Percentiles rank a stretch among this genome's conserved stretches.
These are phyloP conservation scores for Fragum fragum DNA, from an alignment of 2,888 invertebrate species.

Conservation along the genomic window DNA sequence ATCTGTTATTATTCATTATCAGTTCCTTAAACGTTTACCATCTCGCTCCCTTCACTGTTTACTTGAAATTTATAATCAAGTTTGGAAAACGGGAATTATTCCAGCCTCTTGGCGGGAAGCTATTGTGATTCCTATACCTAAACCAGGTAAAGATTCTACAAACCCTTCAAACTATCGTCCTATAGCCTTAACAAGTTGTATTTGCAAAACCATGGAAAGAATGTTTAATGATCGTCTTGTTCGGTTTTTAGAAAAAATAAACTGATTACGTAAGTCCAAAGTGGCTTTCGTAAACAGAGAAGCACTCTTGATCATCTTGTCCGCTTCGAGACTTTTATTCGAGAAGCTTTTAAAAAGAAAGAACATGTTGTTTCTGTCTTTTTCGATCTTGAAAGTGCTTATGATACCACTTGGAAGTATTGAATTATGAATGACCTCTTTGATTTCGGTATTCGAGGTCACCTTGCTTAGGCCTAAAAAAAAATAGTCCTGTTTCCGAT, in stretches of 20 bases:
- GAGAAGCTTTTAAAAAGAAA: no score
- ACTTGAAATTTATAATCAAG: conserved; percentile 40
- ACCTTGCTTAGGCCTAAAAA: no score
- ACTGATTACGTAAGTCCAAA: conserved; percentile 52
- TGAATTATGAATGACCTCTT: conserved; percentile 41
- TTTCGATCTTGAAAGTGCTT: conserved; percentile 34
- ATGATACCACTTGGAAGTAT: no score
- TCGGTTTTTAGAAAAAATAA: conserved; percentile 64
- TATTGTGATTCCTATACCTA: conserved; percentile 58
- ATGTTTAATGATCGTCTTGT: conserved; percentile 70
- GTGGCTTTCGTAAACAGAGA: conserved; percentile 57
- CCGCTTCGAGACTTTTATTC: conserved; percentile 61
- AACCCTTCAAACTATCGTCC: conserved; percentile 71
- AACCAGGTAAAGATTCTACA: conserved; percentile 59
- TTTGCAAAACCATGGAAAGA: conserved; percentile 73
- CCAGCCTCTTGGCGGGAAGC: conserved; percentile 55
- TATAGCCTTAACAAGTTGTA: conserved; percentile 74
- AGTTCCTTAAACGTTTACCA: conserved; percentile 30
- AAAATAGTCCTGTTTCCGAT: no score
- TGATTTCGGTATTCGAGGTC: conserved; percentile 32
- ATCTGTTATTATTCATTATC: conserved; percentile 29
- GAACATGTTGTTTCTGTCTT: conserved; percentile 64
- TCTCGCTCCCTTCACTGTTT: background rate
- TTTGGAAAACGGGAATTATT: conserved; percentile 50
- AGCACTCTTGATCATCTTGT: conserved; percentile 55